Evolutionary conservation across 2,113 vertebrate genomes (phyloP).

Genomic region (Litocranius walleri): DNA sequence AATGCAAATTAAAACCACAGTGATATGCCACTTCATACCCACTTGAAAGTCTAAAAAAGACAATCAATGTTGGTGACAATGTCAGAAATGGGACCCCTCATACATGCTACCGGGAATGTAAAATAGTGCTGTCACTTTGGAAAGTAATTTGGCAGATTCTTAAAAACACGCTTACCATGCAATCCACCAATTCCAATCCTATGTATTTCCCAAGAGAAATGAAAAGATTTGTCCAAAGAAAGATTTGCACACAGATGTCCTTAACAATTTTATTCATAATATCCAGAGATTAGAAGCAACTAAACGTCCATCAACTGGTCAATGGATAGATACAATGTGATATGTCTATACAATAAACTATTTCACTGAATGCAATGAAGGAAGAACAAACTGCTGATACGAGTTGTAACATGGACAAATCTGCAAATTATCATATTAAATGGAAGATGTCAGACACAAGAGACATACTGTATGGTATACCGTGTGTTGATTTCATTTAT

Average conservation of each 20-base stretch:
- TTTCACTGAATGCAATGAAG: background rate
- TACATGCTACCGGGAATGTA: background rate
- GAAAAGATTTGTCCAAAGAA: background rate
- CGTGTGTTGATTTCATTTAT: background rate
- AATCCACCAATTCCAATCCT: background rate
- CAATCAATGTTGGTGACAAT: background rate
- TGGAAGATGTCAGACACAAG: background rate
- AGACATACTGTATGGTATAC: background rate
- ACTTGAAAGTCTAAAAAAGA: background rate
- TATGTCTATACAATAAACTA: background rate
- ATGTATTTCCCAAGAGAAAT: background rate
- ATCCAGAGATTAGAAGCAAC: background rate
- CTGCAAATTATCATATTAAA: background rate
- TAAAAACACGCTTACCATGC: background rate
- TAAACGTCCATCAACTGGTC: background rate
- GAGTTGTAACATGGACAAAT: background rate
- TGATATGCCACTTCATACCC: background rate
- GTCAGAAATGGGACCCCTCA: background rate
- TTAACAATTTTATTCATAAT: background rate
- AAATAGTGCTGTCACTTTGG: background rate
- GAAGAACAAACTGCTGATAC: background rate
- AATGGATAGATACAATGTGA: background rate
- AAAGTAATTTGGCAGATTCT: background rate
- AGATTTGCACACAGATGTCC: background rate
- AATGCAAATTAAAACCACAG: background rate